Evolutionary conservation across 2,113 vertebrate species (phyloP).

Genomic region (Alaudala cheleensis): DNA sequence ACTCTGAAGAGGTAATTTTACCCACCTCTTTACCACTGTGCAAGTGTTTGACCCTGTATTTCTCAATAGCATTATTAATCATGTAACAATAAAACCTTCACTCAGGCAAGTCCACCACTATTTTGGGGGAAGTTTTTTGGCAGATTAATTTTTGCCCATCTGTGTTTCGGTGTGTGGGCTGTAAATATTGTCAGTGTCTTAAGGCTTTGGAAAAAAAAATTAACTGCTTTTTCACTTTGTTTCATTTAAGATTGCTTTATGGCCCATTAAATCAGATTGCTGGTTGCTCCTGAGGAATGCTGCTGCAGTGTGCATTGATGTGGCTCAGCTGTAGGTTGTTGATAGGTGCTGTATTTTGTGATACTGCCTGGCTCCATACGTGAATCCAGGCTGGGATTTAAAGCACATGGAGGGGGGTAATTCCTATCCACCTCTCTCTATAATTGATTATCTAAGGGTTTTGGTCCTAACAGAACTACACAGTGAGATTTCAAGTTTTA

Average conservation of each 20-base stretch:
- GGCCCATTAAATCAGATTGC: not conserved
- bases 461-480: not conserved
- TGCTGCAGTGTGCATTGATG: not conserved
- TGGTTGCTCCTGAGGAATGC: not conserved
- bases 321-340: not conserved
- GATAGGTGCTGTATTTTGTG: not conserved
- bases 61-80: not conserved
- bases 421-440: not conserved
- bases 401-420: fast-evolving
- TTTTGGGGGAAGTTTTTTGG: constrained; percentile 1
- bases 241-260: not conserved
- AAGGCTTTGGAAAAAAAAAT: not conserved
- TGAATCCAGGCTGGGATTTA: not conserved
- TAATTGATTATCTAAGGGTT: not conserved
- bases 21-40: not conserved
- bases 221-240: not conserved
- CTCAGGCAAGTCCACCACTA: not conserved
- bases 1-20: not conserved
- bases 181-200: constrained; percentile 23
- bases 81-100: not conserved
- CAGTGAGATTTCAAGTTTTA: not conserved
- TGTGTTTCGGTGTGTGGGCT: not conserved
- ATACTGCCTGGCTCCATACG: not conserved
- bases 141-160: constrained; percentile 23
- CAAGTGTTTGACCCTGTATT: not conserved